phyloP scores from a whole-genome alignment of 2,113 vertebrate species.

The Propithecus coquereli region DNA sequence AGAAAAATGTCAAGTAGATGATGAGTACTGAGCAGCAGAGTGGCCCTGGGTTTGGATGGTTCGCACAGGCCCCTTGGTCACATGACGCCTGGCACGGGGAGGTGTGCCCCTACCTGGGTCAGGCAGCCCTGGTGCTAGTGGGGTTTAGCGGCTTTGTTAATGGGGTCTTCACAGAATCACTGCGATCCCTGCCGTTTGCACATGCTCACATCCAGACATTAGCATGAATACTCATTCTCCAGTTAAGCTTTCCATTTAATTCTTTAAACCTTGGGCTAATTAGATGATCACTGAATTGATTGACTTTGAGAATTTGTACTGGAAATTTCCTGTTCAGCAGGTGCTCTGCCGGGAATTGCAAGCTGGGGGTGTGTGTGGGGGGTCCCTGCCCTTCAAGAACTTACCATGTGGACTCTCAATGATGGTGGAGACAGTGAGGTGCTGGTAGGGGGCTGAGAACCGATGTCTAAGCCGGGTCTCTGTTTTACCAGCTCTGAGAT shows the following conservation, averaged over 20 bases:
- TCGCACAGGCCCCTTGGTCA: rapidly evolving
- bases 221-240: background rate
- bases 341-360: background rate
- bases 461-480: rapidly evolving
- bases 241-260: background rate
- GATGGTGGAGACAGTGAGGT: rapidly evolving
- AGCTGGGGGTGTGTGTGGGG: rapidly evolving
- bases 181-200: background rate
- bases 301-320: background rate
- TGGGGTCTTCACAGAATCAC: background rate
- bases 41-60: rapidly evolving
- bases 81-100: no score
- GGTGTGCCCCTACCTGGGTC: rapidly evolving
- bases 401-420: background rate
- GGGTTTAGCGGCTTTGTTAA: background rate
- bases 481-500: background rate
- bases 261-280: background rate
- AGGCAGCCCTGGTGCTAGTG: rapidly evolving
- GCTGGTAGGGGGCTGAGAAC: background rate
- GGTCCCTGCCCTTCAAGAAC: background rate
- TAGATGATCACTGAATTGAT: background rate
- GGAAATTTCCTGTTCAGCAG: background rate
- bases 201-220: background rate
- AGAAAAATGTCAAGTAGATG: background rate
- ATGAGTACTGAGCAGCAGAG: background rate